Percentiles rank a stretch among this genome's conserved stretches.
Evolutionary conservation across 2,888 invertebrate species (phyloP).

Genomic region (Omphaloscelis lunosa): DNA sequence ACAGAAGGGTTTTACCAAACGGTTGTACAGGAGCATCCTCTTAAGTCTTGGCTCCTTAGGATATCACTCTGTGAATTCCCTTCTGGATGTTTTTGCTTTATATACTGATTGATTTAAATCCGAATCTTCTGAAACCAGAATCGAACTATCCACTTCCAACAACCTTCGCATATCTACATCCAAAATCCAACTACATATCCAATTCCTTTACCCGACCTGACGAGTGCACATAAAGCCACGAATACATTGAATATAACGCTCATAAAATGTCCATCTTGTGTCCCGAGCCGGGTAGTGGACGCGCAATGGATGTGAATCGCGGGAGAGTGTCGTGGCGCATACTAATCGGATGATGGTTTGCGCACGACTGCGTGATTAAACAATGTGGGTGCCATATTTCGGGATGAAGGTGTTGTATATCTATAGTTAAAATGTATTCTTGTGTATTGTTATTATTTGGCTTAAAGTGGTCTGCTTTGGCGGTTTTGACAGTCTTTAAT

Average conservation of each 20-base stretch:
- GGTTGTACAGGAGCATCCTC: not conserved
- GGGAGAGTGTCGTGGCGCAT: conserved; percentile 25
- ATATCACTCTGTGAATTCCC: not conserved
- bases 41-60: not conserved
- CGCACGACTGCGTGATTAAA: conserved; percentile 16
- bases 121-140: not conserved
- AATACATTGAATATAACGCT: conserved; percentile 57
- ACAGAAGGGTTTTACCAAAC: not conserved
- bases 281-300: conserved; percentile 15
- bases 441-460: not conserved
- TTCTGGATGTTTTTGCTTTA: not conserved
- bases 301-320: conserved; percentile 50
- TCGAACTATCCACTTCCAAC: not conserved
- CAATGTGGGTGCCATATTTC: not conserved
- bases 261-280: conserved; percentile 27
- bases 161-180: not conserved
- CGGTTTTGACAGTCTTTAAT: not conserved
- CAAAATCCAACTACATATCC: conserved; percentile 10
- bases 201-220: conserved; percentile 11
- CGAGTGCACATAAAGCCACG: conserved; percentile 29
- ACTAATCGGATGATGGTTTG: not conserved
- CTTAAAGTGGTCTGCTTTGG: not conserved
- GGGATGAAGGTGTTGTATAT: not conserved
- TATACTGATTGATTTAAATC: not conserved
- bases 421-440: not conserved